Evolutionary conservation across 2,113 vertebrate genomes (phyloP), one percentile per base, ranked within the genome.

Genomic region (Elachura formosa): DNA sequence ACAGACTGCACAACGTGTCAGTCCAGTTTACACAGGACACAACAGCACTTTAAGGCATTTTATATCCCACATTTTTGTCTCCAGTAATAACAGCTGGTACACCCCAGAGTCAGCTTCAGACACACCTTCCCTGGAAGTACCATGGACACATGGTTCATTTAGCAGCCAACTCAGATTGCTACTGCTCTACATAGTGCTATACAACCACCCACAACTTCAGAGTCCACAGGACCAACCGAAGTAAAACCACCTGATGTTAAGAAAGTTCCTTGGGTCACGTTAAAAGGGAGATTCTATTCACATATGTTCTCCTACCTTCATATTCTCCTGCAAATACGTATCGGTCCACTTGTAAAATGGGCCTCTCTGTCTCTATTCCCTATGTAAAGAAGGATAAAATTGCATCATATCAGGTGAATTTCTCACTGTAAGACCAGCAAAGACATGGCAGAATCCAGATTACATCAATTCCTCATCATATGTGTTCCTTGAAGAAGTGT

Each of bases 291-390:
- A n/a, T 16, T 52, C 33, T 16, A 54, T 59, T 59, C 51, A 69
- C 6, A 4, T 33, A 11, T n/a, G 18, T 78, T 59, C 12, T 90
- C 97, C 93, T 98, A 99, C 99, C 98, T 98, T 99, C 99, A 96
- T 99, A 99, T 61, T 99, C 98, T 48, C 99, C 99, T 84, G 99
- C 98, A 98, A 99, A 99, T 38, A 99, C 98, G 11, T 99, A 99
- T 59, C 97, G 98, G 93, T 99, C 99, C 93, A 99, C 96, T 94
- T 99, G 99, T 95, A 99, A 98, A 97, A 99, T 98, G 59, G 99
- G 99, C 79, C 97, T 98, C 69, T 99, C 98, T 54, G 98, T 99
- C 95, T 99, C 98, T 94, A 99, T 98, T 90, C 99, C 99, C 99
- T 99, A 84, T 12, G 92, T 95, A 63, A 96, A 84, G 93, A 96